Conservation (phyloP, 2,888 invertebrate genomes). For the Polylopha cassiicola region DNA sequence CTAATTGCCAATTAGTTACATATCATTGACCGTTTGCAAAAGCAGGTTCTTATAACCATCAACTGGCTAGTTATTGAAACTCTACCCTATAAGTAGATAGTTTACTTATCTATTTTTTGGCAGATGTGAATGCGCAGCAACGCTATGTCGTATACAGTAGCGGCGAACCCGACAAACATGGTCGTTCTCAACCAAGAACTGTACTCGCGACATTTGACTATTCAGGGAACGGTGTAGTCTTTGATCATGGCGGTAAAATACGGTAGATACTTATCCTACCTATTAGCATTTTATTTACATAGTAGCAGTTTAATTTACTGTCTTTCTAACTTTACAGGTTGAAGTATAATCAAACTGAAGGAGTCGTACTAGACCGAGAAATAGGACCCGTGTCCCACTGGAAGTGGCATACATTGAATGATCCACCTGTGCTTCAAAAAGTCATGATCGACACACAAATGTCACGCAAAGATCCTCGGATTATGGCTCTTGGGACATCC, state of each 20-base stretch:
- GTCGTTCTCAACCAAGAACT: neutral
- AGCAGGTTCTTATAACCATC: no score
- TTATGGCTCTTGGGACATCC: neutral
- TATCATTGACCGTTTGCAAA: no score
- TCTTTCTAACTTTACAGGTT: constrained; percentile 6
- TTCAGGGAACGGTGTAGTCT: constrained; percentile 14
- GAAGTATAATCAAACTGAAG: constrained; percentile 20
- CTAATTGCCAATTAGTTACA: no score
- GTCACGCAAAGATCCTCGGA: constrained; percentile 4
- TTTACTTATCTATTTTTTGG: no score
- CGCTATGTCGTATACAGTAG: constrained; percentile 10
- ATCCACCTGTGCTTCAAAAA: constrained; percentile 3
- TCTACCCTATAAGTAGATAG: no score
- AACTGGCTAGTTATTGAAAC: no score
- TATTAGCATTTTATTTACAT: no score
- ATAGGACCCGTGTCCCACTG: constrained; percentile 14
- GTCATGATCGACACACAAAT: constrained; percentile 9
- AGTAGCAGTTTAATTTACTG: no score
- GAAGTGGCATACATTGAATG: constrained; percentile 18
- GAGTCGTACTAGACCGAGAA: constrained; percentile 5
- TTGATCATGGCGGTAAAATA: constrained; percentile 7
- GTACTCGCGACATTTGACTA: constrained; percentile 15
- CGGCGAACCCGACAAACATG: neutral
- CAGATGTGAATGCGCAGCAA: constrained; percentile 8
- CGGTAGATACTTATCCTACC: constrained; percentile 8